A percentile compares a stretch with the other conserved stretches of the same genome.
Conservation (phyloP, 37 sponge, comb jelly and placozoan species). For the Ianthella basta region DNA sequence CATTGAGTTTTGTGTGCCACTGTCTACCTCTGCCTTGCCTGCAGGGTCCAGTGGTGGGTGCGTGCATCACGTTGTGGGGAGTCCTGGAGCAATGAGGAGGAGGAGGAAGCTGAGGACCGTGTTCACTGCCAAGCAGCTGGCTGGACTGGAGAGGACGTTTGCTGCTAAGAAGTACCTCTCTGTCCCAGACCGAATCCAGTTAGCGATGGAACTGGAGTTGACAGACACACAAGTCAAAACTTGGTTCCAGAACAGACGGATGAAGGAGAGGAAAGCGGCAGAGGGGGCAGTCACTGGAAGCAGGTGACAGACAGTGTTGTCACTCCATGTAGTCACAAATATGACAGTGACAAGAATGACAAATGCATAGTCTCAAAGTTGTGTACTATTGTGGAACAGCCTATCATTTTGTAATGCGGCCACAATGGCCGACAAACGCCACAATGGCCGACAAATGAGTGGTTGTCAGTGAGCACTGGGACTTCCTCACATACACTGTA, state of each 20-base stretch:
- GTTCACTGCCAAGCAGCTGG: conserved; percentile 90
- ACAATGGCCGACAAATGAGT: too few species aligned
- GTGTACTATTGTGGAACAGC: too few species aligned
- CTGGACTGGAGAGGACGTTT: conserved; percentile 92
- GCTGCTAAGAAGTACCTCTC: conserved; percentile 91
- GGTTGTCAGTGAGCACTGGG: too few species aligned
- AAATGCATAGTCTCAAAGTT: too few species aligned
- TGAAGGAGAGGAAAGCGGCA: conserved; percentile 91
- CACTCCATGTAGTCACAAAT: too few species aligned
- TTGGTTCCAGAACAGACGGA: conserved; percentile 95
- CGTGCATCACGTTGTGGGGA: too few species aligned
- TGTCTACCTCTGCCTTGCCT: neutral
- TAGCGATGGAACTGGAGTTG: conserved; percentile 84
- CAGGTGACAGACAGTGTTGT: too few species aligned
- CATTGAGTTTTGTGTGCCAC: too few species aligned
- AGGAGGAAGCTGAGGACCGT: conserved; percentile 89
- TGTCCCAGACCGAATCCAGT: conserved; percentile 91
- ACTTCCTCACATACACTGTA: too few species aligned
- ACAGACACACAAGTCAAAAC: conserved; percentile 97
- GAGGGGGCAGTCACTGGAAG: conserved; percentile 31
- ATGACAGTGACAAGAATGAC: too few species aligned
- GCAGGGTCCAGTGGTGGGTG: neutral
- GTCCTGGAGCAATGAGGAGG: neutral
- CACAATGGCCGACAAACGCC: too few species aligned
- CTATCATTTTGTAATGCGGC: too few species aligned